These are phyloP conservation scores for Neogale vison DNA, from an alignment of 2,113 vertebrate species.

Conservation along the genomic window DNA sequence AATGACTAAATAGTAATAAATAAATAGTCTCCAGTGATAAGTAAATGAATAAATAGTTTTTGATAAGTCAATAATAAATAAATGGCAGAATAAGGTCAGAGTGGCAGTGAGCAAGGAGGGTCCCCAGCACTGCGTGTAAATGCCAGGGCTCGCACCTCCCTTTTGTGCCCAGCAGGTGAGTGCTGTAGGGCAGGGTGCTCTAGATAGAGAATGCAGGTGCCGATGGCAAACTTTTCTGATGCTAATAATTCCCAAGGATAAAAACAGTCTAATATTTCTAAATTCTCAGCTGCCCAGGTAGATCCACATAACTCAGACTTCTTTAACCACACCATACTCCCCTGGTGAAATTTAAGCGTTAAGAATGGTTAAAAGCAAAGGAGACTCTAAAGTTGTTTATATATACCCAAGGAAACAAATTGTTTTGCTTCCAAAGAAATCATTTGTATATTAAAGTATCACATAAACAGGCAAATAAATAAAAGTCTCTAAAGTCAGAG, in stretches of 20 bases:
- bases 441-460: not conserved
- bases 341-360: not conserved
- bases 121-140: not conserved
- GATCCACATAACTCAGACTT: not conserved
- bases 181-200: not conserved
- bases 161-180: not conserved
- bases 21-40: not conserved
- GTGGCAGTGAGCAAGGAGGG: not conserved
- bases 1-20: not conserved
- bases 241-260: not conserved
- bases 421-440: not conserved
- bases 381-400: not conserved
- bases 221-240: not conserved
- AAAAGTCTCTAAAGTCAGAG: not conserved
- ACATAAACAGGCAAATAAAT: not conserved
- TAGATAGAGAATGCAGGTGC: not conserved
- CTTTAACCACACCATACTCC: not conserved
- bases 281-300: not conserved
- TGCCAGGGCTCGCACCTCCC: no score
- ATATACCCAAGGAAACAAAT: not conserved
- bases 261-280: not conserved
- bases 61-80: not conserved
- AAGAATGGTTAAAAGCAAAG: not conserved
- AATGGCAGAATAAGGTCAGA: not conserved
- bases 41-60: not conserved